Evolutionary conservation across 2,888 invertebrate species (phyloP), one percentile per base, ranked within the genome.

Genomic region (Saturnia pavonia): DNA sequence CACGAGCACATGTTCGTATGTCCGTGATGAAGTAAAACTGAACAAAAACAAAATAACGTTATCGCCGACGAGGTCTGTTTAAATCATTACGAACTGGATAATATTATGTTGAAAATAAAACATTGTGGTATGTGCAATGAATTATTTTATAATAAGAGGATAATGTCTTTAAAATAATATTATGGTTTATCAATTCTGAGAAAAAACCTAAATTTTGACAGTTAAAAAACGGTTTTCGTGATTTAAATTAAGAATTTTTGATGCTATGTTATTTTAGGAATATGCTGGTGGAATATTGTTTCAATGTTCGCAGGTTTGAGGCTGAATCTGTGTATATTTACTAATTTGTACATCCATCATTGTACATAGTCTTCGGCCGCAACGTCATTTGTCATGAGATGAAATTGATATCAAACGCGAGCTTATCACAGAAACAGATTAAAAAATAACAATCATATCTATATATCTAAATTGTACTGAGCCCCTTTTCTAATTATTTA

Each of bases 1-100:
- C 83, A 80, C 72, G 74, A 77, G 73, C 83, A 85, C 77, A 83
- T 85, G 84, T 78, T 73, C 73, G 75, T 77, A 70, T 71, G 74
- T 69, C 68, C 68, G 68, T 69, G 68, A 63, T 75, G 73, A 74
- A 77, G 76, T 78, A 78, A 79, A 79, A 75, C 69, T 76, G 72
- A 82, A 77, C 83, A 85, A 83, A 84, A 83, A 77, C 25, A 60
- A 27, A 27, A 25, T 25, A 60, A 54, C 22, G 25, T 60, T 60
- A 60, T 14, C 76, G 75, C 14, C 76, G 75, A 78, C 76, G 75
- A 78, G 70, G 79, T 82, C 83, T 84, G 83, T 70, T 82, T 74
- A 73, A 76, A 80, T 80, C 81, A 80, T 84, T 76, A 70, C 34
- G 67, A 60, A 65, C n/a, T 65, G 34, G 16, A 19, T 68, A 69